Conservation (phyloP, 2,888 invertebrate genomes). For the Nyleta sp. region DNA sequence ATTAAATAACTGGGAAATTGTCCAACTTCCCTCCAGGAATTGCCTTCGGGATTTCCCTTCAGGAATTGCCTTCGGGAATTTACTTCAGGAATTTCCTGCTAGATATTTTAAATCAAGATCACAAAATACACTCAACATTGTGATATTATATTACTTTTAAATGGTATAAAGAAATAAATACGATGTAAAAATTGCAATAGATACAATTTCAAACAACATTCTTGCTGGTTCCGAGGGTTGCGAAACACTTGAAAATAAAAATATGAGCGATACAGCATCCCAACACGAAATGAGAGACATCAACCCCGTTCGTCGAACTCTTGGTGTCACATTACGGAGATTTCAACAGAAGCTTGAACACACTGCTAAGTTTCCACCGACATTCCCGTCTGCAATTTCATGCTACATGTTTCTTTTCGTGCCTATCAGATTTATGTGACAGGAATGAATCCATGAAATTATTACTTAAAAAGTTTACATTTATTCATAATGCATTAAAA, state of each 20-base stretch:
- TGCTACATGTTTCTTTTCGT: not conserved
- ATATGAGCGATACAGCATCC: constrained; percentile 53
- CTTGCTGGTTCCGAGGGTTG: constrained; percentile 32
- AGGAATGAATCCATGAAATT: not conserved
- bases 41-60: no score
- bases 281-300: constrained; percentile 73
- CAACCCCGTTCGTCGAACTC: constrained; percentile 76
- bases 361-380: constrained; percentile 62
- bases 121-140: no score
- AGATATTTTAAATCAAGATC: no score
- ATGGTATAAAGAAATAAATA: no score
- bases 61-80: no score
- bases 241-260: constrained; percentile 43
- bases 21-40: no score
- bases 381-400: constrained; percentile 41
- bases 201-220: constrained; percentile 35
- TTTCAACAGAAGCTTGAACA: constrained; percentile 79
- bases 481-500: no score
- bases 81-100: no score
- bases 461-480: no score
- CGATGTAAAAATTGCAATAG: constrained; percentile 36
- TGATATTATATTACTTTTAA: no score
- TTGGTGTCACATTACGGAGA: constrained; percentile 81
- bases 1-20: no score
- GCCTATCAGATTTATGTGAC: not conserved